Evolutionary conservation across 2,888 invertebrate genomes (phyloP).

Genomic region (Thereva nobilitata): DNA sequence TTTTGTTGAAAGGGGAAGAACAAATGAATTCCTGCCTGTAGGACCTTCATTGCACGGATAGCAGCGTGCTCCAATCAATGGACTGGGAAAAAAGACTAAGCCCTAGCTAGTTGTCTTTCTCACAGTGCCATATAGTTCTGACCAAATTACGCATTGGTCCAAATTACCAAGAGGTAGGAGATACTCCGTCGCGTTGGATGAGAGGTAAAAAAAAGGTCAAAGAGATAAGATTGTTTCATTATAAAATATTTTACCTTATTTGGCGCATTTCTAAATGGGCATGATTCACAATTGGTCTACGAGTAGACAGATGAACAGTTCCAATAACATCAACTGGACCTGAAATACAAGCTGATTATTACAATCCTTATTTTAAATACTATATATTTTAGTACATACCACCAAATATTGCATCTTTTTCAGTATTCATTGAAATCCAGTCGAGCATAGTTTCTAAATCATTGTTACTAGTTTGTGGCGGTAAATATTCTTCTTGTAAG

Average conservation of each 20-base stretch:
- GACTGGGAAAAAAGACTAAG: too few relatives aligned
- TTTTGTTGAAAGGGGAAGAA: too few relatives aligned
- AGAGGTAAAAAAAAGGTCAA: not conserved
- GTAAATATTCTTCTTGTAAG: slow-evolving; percentile 53
- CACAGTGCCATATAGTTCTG: too few relatives aligned
- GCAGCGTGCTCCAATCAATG: too few relatives aligned
- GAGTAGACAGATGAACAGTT: slow-evolving; percentile 74
- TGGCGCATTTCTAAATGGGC: slow-evolving; percentile 84
- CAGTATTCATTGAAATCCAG: slow-evolving; percentile 73
- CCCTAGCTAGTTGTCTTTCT: too few relatives aligned
- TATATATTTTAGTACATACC: slow-evolving; percentile 42
- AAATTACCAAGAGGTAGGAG: too few relatives aligned
- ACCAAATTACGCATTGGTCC: too few relatives aligned
- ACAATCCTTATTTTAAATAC: not conserved
- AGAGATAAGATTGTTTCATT: slow-evolving; percentile 14
- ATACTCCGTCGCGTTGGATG: too few relatives aligned
- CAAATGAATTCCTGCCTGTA: too few relatives aligned
- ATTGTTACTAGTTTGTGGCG: slow-evolving; percentile 72
- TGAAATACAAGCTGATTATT: slow-evolving; percentile 30
- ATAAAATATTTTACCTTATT: slow-evolving; percentile 64
- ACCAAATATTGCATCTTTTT: slow-evolving; percentile 73
- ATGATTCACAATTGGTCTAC: slow-evolving; percentile 80
- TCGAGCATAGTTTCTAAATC: slow-evolving; percentile 75
- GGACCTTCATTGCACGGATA: too few relatives aligned
- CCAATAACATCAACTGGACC: slow-evolving; percentile 87